Percentiles rank a stretch among this genome's conserved stretches.
Conservation (phyloP, 1,140 invertebrate genomes). For the Paralvinella palmiformis region DNA sequence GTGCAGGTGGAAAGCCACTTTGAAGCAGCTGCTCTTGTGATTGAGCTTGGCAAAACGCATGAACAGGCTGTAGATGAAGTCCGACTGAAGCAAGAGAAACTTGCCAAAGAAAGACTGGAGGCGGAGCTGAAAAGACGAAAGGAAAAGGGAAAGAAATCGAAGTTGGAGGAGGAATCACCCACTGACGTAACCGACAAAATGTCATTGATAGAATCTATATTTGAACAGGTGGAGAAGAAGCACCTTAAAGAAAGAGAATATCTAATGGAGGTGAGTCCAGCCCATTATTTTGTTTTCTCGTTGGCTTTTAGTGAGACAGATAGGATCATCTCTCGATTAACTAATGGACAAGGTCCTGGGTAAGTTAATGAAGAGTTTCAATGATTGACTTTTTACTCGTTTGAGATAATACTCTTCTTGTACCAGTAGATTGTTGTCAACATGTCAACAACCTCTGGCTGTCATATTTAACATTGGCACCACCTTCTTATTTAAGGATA, state of each 20-base stretch:
- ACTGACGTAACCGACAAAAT: conserved; percentile 24
- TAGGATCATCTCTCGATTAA: no score
- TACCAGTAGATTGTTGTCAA: no score
- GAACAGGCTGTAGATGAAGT: neutral
- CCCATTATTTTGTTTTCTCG: no score
- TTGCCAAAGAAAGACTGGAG: conserved; percentile 35
- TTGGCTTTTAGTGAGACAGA: no score
- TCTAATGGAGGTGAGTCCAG: conserved; percentile 31
- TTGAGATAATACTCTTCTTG: no score
- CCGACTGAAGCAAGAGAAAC: conserved; percentile 26
- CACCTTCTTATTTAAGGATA: no score
- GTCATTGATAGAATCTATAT: conserved; percentile 29
- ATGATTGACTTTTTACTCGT: no score
- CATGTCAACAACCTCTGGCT: no score
- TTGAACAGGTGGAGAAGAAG: conserved; percentile 29
- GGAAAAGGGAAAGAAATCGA: conserved; percentile 13
- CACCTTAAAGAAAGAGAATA: conserved; percentile 32
- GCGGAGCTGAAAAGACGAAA: conserved; percentile 25
- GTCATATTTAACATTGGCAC: no score
- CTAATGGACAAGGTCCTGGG: no score
- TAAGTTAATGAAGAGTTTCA: no score
- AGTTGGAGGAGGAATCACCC: conserved; percentile 11
- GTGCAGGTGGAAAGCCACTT: conserved; percentile 36
- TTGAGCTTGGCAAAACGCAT: neutral
- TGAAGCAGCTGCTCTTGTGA: conserved; percentile 34